Evolutionary conservation across 2,113 vertebrate genomes (phyloP).

Genomic region (Panthera tigris): DNA sequence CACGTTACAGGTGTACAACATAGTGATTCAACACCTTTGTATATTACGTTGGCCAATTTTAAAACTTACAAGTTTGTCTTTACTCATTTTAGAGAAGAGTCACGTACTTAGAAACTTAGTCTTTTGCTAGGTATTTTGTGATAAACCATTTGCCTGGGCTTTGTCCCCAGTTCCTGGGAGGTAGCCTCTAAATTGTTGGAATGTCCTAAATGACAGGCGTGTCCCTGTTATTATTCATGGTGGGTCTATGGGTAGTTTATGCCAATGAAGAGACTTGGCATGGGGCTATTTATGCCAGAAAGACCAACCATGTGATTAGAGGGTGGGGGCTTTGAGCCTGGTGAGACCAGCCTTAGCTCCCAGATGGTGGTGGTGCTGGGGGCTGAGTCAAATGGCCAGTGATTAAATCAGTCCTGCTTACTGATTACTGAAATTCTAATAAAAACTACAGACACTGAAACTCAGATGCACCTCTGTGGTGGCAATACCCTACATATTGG

Average conservation of each 20-base stretch:
- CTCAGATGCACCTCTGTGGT: neutral
- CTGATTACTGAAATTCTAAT: neutral
- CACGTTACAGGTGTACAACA: neutral
- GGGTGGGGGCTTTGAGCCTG: neutral
- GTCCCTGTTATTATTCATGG: neutral
- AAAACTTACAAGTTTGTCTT: neutral
- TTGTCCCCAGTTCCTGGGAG: neutral
- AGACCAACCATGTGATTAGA: neutral
- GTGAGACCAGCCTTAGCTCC: neutral
- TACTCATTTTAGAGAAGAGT: neutral
- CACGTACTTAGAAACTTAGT: neutral
- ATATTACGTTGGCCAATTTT: neutral
- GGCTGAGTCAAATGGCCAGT: neutral
- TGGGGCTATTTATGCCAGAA: neutral
- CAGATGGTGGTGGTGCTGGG: neutral
- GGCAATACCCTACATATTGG: neutral
- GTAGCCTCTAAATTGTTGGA: neutral
- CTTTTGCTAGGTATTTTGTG: neutral
- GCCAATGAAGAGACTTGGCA: neutral
- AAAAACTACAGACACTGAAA: neutral
- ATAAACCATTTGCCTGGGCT: neutral
- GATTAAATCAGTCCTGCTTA: neutral
- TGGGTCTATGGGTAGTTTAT: neutral
- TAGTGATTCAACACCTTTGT: neutral
- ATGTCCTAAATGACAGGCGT: neutral